These are phyloP conservation scores for Danio tinwini DNA, from an alignment of 2,797 vertebrate species.

Conservation along the genomic window DNA sequence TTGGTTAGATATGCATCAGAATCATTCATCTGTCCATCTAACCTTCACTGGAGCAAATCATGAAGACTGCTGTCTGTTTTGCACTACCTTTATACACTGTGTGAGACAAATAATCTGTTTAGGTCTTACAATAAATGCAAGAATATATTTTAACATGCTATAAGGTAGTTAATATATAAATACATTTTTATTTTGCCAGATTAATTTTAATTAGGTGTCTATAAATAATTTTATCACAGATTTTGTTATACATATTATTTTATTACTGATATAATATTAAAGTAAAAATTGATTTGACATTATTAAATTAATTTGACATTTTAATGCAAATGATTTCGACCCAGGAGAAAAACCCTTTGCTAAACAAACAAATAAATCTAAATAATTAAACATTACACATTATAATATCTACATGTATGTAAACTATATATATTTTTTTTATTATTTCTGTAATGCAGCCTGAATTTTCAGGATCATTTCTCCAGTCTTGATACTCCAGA, in stretches of 20 bases:
- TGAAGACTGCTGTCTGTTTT: no score
- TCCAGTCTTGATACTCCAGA: background rate
- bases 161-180: background rate
- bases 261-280: no score
- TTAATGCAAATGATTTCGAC: background rate
- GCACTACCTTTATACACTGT: background rate
- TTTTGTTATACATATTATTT: no score
- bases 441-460: background rate
- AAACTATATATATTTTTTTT: background rate
- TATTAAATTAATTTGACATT: background rate
- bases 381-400: background rate
- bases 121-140: background rate
- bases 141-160: background rate
- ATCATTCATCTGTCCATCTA: slow-evolving; percentile 9
- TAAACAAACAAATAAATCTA: background rate
- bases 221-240: no score
- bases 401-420: no score
- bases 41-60: background rate
- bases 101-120: background rate
- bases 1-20: background rate
- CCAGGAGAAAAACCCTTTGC: background rate
- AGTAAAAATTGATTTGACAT: no score
- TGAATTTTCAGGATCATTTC: background rate
- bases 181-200: background rate
- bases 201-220: background rate